Percentiles rank a stretch among this genome's conserved stretches.
These are phyloP conservation scores for Spilosoma lubricipeda DNA, from an alignment of 2,888 invertebrate species.

Conservation along the genomic window DNA sequence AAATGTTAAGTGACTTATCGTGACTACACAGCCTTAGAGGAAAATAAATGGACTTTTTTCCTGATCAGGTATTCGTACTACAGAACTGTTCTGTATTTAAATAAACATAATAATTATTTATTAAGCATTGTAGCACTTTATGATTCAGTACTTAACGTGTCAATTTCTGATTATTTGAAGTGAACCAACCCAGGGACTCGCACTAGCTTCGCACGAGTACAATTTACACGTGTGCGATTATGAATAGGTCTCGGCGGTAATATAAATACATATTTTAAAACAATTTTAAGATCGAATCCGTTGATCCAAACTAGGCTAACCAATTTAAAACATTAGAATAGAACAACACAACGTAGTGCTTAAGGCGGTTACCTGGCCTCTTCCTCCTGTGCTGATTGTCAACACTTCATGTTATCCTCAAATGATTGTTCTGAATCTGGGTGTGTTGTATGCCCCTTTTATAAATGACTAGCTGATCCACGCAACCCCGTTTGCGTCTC, in stretches of 20 bases:
- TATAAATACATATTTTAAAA: not conserved
- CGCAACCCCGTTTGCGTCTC: no score
- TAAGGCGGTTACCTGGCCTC: no score
- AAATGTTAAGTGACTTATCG: conserved; percentile 56
- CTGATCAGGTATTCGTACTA: conserved; percentile 10
- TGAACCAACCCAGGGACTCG: not conserved
- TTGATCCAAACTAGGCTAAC: not conserved
- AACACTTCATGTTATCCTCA: no score
- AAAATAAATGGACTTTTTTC: conserved; percentile 21
- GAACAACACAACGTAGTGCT: no score
- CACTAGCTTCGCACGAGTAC: not conserved
- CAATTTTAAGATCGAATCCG: not conserved
- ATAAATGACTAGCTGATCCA: no score
- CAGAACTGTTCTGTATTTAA: not conserved
- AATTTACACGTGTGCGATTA: not conserved
- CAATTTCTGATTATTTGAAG: no score
- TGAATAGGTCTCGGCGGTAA: not conserved
- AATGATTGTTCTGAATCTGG: no score
- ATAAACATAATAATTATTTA: not conserved
- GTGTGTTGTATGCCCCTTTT: no score
- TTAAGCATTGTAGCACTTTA: not conserved
- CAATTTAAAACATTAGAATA: no score
- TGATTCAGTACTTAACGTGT: no score
- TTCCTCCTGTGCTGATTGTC: no score
- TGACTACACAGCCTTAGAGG: conserved; percentile 35